Evolutionary conservation across 2,113 vertebrate genomes (phyloP).

Genomic region (Donacobius atricapilla): DNA sequence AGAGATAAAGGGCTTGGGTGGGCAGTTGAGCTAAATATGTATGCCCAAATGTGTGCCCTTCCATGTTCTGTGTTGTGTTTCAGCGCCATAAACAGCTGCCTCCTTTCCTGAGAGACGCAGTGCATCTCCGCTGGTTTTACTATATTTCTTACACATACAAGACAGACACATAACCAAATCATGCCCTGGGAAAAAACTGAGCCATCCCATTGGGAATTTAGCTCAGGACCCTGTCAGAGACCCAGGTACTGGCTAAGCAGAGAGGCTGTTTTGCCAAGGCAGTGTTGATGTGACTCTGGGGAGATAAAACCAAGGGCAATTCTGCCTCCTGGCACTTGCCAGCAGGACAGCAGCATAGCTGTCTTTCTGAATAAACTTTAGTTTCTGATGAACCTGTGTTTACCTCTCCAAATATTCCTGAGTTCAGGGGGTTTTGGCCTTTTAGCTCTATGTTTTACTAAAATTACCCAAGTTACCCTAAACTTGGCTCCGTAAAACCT

Average conservation of each 20-base stretch:
- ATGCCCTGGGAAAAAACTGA: not conserved
- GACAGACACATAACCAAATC: not conserved
- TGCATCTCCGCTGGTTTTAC: not conserved
- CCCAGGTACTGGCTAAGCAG: not conserved
- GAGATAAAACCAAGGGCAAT: not conserved
- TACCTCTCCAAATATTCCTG: not conserved
- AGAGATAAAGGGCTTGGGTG: not conserved
- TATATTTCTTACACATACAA: not conserved
- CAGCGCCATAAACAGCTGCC: not conserved
- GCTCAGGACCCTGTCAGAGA: not conserved
- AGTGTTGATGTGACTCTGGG: not conserved
- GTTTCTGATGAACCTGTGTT: not conserved
- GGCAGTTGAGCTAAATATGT: not conserved
- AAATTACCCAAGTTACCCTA: not conserved
- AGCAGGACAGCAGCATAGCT: not conserved
- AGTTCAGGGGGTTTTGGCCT: not conserved
- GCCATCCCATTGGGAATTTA: not conserved
- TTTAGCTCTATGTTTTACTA: not conserved
- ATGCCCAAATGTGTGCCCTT: accelerated
- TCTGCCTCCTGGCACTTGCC: not conserved
- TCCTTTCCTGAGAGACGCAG: not conserved
- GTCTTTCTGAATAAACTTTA: not conserved
- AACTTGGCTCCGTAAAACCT: not conserved
- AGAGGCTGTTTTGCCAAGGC: not conserved
- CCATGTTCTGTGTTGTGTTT: not conserved